Base-by-base conservation (phyloP, 2,113 vertebrate genomes). In the Ictidomys tridecemlineatus region DNA sequence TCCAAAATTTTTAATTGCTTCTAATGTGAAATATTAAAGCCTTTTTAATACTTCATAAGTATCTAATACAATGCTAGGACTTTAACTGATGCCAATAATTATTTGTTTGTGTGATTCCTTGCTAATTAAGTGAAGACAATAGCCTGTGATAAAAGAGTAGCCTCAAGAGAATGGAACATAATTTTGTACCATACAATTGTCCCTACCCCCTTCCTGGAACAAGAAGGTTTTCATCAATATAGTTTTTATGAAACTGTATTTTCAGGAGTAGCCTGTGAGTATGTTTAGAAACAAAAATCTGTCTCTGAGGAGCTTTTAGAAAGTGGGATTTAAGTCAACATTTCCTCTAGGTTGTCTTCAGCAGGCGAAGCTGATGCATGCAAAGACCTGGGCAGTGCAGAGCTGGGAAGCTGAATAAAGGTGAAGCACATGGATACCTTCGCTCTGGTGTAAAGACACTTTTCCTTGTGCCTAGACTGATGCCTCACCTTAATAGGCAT, bases 261-360 rank as follows among this genome's bases (percentile, higher is more conserved):
- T 65, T 18, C 48, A 79, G 37, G 56, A 72, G 39, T 83, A 91
- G 82, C 73, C 34, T 77, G 89, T 58, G 67, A 48, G 39, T 28
- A 4, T 78, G 20, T 93, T 96, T 63, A 86, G 73, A 69, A 67
- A 73, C 18, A 91, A 88, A 77, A 65, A 72, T 32, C 28, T 83
- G 24, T 89, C 82, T 89, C 77, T 5, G 20, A 90, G 91, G 65
- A 87, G 67, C 37, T 87, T 70, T 87, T 77, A 96, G 69, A 93
- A 89, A 86, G 77, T 63, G 92, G 95, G 67, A 85, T 95, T 80
- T 9, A 72, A 26, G 58, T 94, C 65, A 84, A 1, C 87, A 12
- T 79, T 51, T 13, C 73, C 56, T 93, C 93, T 91, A 73, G 67
- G 82, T 51, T 51, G 69, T 65, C 67, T 78, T 80, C 37, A 51